These are phyloP conservation scores for Steatornis caripensis DNA, from an alignment of 2,113 vertebrate species.

Conservation along the genomic window DNA sequence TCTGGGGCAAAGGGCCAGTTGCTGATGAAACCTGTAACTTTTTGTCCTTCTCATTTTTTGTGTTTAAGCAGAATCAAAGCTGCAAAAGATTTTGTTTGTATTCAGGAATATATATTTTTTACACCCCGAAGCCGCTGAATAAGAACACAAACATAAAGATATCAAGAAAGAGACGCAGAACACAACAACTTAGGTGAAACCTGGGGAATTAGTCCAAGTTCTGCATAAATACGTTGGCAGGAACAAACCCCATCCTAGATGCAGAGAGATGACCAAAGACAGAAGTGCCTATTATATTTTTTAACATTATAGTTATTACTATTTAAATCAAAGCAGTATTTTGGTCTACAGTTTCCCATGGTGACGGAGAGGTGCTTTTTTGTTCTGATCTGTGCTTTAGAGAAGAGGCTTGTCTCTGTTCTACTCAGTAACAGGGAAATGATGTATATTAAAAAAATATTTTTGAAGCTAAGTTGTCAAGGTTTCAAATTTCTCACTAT, in stretches of 20 bases:
- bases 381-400: neutral
- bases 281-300: neutral
- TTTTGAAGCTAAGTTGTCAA: slow-evolving; percentile 11
- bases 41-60: neutral
- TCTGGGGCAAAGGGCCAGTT: neutral
- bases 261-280: neutral
- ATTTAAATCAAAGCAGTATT: neutral
- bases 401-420: neutral
- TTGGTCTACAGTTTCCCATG: neutral
- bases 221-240: neutral
- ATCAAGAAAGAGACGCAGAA: neutral
- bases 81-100: neutral
- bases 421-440: neutral
- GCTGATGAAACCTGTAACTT: neutral
- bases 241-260: neutral
- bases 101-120: neutral
- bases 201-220: neutral
- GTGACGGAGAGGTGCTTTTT: neutral
- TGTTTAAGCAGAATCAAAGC: neutral
- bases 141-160: neutral
- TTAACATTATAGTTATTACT: neutral
- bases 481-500: slow-evolving; percentile 1
- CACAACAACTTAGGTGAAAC: neutral
- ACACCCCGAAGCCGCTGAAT: neutral
- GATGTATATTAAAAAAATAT: neutral